Percentiles rank a stretch among this genome's conserved stretches.
phyloP scores from a whole-genome alignment of 1,140 invertebrate species.

The Magallana angulata region DNA sequence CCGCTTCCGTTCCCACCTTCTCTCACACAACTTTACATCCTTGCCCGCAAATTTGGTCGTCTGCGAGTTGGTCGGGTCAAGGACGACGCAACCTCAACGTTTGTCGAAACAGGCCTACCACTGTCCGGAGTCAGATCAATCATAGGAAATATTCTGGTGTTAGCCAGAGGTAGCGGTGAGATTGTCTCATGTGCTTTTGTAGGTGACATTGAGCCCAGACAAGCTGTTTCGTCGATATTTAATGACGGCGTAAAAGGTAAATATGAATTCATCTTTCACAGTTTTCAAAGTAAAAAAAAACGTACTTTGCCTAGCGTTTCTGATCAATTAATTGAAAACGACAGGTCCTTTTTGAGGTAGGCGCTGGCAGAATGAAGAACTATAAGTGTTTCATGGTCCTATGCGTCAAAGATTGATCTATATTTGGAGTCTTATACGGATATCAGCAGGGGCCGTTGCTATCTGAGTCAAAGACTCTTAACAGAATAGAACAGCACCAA shows the following conservation, averaged over 20 bases:
- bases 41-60: not conserved
- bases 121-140: slow-evolving; percentile 76
- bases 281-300: too few relatives aligned
- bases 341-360: too few relatives aligned
- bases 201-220: slow-evolving; percentile 74
- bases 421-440: too few relatives aligned
- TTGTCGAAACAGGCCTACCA: slow-evolving; percentile 59
- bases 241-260: slow-evolving; percentile 90
- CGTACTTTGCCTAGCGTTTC: too few relatives aligned
- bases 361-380: too few relatives aligned
- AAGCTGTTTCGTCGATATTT: slow-evolving; percentile 86
- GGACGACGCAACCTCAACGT: slow-evolving; percentile 81
- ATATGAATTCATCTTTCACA: slow-evolving; percentile 46
- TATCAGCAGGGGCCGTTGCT: too few relatives aligned
- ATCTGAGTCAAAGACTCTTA: too few relatives aligned
- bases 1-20: slow-evolving; percentile 68
- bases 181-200: slow-evolving; percentile 87
- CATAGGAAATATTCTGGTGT: slow-evolving; percentile 59
- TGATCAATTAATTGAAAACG: too few relatives aligned
- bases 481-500: too few relatives aligned
- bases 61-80: slow-evolving; percentile 59
- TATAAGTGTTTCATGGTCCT: too few relatives aligned
- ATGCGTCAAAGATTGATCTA: too few relatives aligned
- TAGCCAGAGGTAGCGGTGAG: slow-evolving; percentile 76
- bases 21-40: slow-evolving; percentile 71